Evolutionary conservation across 1,140 invertebrate species (phyloP).

Genomic region (Olivierus martensii): DNA sequence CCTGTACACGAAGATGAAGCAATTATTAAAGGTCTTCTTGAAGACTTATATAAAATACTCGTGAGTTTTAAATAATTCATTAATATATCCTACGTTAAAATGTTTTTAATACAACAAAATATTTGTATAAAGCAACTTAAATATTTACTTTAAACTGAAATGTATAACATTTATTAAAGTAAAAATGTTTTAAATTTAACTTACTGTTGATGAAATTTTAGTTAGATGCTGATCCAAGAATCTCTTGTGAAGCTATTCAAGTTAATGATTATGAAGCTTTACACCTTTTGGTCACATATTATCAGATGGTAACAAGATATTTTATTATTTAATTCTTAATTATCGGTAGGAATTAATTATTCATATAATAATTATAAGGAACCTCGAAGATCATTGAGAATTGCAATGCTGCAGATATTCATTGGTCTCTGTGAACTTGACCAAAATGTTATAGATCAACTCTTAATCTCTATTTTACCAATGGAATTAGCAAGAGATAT

Average conservation of each 20-base stretch:
- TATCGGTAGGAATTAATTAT: too few relatives aligned
- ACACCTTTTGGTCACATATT: conserved; percentile 23
- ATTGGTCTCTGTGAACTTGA: conserved; percentile 72
- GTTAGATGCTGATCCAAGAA: conserved; percentile 28
- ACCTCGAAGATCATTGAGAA: conserved; percentile 61
- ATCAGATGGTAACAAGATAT: conserved; percentile 21
- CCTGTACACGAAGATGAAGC: conserved; percentile 81
- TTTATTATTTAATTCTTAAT: too few relatives aligned
- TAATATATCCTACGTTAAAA: too few relatives aligned
- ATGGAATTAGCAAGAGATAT: conserved; percentile 62
- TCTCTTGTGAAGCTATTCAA: conserved; percentile 25
- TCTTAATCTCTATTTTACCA: conserved; percentile 71
- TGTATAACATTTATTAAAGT: too few relatives aligned
- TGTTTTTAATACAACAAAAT: too few relatives aligned
- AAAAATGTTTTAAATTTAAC: too few relatives aligned
- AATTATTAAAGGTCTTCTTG: conserved; percentile 64
- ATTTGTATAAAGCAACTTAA: too few relatives aligned
- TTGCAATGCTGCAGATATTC: conserved; percentile 66
- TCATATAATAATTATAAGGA: too few relatives aligned
- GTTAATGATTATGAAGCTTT: conserved; percentile 29
- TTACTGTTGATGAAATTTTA: not conserved
- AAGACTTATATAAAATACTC: conserved; percentile 70
- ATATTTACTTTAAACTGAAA: too few relatives aligned
- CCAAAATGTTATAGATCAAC: conserved; percentile 54
- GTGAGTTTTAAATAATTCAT: conserved; percentile 36